Percentiles rank a stretch among this genome's conserved stretches.
Conservation (phyloP, 2,888 invertebrate species). For the Clepsis dumicolana region DNA sequence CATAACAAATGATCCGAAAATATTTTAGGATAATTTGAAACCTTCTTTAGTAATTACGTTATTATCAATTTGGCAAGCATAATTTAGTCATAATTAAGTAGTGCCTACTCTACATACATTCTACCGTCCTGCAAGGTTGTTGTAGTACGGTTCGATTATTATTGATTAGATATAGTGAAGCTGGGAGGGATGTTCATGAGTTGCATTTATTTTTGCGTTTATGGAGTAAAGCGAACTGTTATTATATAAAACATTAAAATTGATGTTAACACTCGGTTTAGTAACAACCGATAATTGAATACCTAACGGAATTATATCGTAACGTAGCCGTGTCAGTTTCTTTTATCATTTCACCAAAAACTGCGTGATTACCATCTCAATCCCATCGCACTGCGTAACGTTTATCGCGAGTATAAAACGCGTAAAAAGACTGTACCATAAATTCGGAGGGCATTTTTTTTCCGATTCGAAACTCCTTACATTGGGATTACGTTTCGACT, state of each 20-base stretch:
- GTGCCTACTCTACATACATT: conserved; percentile 6
- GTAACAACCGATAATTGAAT: too few relatives aligned
- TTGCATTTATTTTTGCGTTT: too few relatives aligned
- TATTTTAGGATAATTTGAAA: conserved; percentile 63
- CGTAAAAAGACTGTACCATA: conserved; percentile 61
- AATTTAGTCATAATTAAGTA: conserved; percentile 53
- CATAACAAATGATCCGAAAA: conserved; percentile 79
- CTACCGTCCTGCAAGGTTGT: background rate
- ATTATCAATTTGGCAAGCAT: conserved; percentile 85
- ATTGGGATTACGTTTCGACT: conserved; percentile 9
- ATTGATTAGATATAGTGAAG: conserved; percentile 4
- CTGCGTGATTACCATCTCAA: conserved; percentile 46
- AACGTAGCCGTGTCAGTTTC: conserved; percentile 21
- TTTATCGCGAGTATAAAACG: conserved; percentile 51
- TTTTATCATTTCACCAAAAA: conserved; percentile 39
- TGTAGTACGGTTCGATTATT: background rate
- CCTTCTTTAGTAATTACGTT: conserved; percentile 71
- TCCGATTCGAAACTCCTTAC: conserved; percentile 20
- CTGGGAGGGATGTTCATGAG: too few relatives aligned
- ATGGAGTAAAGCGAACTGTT: too few relatives aligned
- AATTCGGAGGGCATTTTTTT: conserved; percentile 60
- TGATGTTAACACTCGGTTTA: too few relatives aligned
- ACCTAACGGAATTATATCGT: conserved; percentile 15
- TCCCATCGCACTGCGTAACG: conserved; percentile 46
- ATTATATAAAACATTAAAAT: too few relatives aligned